Base-by-base conservation (phyloP, 1,140 invertebrate genomes). In the Papilio aristodemus region DNA sequence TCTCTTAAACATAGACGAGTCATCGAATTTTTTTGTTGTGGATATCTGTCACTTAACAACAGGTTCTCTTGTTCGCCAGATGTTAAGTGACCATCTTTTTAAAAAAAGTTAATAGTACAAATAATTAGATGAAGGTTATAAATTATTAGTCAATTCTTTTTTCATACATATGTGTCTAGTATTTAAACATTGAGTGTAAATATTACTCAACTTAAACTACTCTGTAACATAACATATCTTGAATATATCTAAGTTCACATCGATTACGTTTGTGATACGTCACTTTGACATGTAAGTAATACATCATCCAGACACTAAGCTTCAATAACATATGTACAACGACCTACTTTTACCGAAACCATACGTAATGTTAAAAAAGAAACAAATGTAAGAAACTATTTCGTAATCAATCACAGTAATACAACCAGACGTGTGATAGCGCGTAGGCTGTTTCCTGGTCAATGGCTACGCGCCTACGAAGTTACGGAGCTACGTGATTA, bases 281-380 rank as follows among this genome's bases (percentile, higher is more conserved):
- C 46, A 54, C 46, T 25, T 54, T 54, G 46, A 54, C 46, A 54
- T 54, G 19, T 54, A 54, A 22, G 46, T 22, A 54, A 54, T 54
- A 54, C 46, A 54, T 54, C 46, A 25, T 54, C 46, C 46, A 54
- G 19, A 22, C 19, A 54, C 46, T 13, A 13, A 39, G 10, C 46
- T 25, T 13, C 11, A 14, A 22, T 13, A 54, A 54, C 19, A 54
- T 22, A 50, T 50, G 19, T 7, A 22, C 46, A 54, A 11, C 46
- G 9, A 54, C 19, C 46, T 54, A 54, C 19, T 54, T 54, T 25
- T 19, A 46, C 41, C 4, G 5, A 17, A 17, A 50, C 17, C 19
- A 54, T 25, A 22, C 19, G 8, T 50, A 50, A 25, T 4, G 22
- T 54, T n/a, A n/a, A 54, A 25, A 54, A 54, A 54, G 14, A 54